Evolutionary conservation across 2,113 vertebrate species (phyloP), one percentile per base, ranked within the genome.

Genomic region (Stigmatopora argus): DNA sequence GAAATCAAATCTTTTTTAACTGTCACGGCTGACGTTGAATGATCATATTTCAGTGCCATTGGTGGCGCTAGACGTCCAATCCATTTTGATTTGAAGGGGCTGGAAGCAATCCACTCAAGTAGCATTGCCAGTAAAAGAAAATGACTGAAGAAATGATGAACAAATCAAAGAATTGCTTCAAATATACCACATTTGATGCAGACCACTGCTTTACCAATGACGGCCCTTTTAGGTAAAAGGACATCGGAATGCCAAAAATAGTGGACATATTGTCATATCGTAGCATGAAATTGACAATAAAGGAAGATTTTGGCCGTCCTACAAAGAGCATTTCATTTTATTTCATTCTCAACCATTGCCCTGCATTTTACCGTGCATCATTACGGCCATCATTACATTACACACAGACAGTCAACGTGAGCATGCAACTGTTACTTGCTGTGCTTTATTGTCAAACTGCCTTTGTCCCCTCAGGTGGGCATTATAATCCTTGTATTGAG

Each of bases 401-500:
- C 38, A 23, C 41, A 23, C 41, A 21, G 58, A 14, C n/a, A 61
- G 18, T 44, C 18, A 44, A 45, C 35, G 38, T 62, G 12, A 10
- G 53, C 21, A 17, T 49, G 14, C 44, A 13, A 67, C 44, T 48
- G 13, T 46, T 17, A 21, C 41, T 23, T 5, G 60, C 10, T 65
- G 18, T n/a, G 44, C 47, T 62, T 38, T 59, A 53, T 48, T 52
- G 4, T 68, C 44, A 52, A 18, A 23, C 12, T 62, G 46, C 11
- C 41, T 65, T 64, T 64, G 65, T 62, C 56, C 51, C 76, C 26
- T 58, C 1, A 18, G 51, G 64, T 74, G 73, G 61, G 45, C 52
- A 53, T 73, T 72, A 7, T 80, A 80, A 80, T 82, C 81, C 72
- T 61, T 71, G n/a, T 70, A 67, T 75, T 74, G 72, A 77, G 78